phyloP scores from a whole-genome alignment of 2,797 vertebrate genomes.

The Nannoperca obscura region DNA sequence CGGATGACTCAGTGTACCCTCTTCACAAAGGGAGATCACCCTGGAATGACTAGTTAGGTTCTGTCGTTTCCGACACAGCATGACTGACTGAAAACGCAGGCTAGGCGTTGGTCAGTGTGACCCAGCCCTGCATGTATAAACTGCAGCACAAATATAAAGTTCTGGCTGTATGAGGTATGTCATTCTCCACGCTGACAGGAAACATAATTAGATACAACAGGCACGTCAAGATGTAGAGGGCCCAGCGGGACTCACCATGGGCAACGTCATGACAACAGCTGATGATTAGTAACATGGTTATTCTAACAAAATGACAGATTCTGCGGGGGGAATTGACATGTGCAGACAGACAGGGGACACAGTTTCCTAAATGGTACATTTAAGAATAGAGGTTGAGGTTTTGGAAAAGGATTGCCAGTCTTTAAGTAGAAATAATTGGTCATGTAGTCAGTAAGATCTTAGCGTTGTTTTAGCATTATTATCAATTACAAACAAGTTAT shows the following conservation, averaged over 20 bases:
- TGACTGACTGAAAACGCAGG: slow-evolving; percentile 58
- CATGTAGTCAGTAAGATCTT: slow-evolving; percentile 11
- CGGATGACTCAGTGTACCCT: slow-evolving; percentile 75
- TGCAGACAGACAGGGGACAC: slow-evolving; percentile 22
- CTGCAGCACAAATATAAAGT: slow-evolving; percentile 48
- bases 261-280: slow-evolving; percentile 45
- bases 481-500: background rate
- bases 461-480: background rate
- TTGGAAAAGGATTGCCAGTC: slow-evolving; percentile 29
- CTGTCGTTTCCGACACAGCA: slow-evolving; percentile 50
- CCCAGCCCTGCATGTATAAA: slow-evolving; percentile 49
- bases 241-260: slow-evolving; percentile 14
- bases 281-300: slow-evolving; percentile 42
- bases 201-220: slow-evolving; percentile 36
- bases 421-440: slow-evolving; percentile 46
- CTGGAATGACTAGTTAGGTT: slow-evolving; percentile 48
- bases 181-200: slow-evolving; percentile 30
- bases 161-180: slow-evolving; percentile 17
- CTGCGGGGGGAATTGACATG: slow-evolving; percentile 18
- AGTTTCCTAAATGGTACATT: slow-evolving; percentile 37
- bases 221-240: slow-evolving; percentile 10
- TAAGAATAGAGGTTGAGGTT: slow-evolving; percentile 51
- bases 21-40: slow-evolving; percentile 46
- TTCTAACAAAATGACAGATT: slow-evolving; percentile 30
- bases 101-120: slow-evolving; percentile 58